Conservation (phyloP, 2,113 vertebrate genomes). For the Pipa parva region DNA sequence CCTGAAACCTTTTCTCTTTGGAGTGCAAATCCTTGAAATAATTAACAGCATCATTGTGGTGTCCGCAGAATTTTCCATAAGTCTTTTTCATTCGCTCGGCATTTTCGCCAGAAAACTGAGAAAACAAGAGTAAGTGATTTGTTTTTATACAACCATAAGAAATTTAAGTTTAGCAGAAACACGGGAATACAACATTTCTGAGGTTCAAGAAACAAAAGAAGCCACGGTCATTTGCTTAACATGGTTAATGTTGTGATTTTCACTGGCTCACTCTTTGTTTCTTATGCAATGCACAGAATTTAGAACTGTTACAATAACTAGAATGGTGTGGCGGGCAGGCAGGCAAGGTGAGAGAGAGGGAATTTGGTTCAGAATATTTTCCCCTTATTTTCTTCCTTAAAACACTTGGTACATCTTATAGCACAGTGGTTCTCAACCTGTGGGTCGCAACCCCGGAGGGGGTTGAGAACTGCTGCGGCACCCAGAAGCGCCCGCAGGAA, state of each 20-base stretch:
- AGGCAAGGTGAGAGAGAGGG: too few species aligned
- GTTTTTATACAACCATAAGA: not conserved
- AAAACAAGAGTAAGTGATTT: not conserved
- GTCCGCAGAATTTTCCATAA: constrained; percentile 89
- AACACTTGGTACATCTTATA: too few species aligned
- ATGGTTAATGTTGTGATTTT: accelerated
- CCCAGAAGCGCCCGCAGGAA: too few species aligned
- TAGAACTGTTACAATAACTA: too few species aligned
- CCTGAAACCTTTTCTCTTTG: constrained; percentile 92
- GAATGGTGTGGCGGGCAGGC: too few species aligned
- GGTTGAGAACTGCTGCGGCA: too few species aligned
- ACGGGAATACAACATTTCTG: not conserved
- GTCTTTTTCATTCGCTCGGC: constrained; percentile 84
- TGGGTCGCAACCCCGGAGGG: too few species aligned
- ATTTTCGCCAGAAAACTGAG: constrained; percentile 84
- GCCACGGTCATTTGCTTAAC: not conserved
- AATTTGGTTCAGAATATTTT: too few species aligned
- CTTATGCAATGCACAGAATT: too few species aligned
- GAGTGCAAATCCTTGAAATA: constrained; percentile 87
- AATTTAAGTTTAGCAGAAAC: not conserved
- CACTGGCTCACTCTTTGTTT: too few species aligned
- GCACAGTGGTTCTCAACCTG: too few species aligned
- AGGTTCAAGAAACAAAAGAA: not conserved
- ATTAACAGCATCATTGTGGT: constrained; percentile 90
- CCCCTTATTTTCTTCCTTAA: too few species aligned